These are phyloP conservation scores for Steinernema hermaphroditum DNA, from an alignment of 2,888 invertebrate genomes.

Conservation along the genomic window DNA sequence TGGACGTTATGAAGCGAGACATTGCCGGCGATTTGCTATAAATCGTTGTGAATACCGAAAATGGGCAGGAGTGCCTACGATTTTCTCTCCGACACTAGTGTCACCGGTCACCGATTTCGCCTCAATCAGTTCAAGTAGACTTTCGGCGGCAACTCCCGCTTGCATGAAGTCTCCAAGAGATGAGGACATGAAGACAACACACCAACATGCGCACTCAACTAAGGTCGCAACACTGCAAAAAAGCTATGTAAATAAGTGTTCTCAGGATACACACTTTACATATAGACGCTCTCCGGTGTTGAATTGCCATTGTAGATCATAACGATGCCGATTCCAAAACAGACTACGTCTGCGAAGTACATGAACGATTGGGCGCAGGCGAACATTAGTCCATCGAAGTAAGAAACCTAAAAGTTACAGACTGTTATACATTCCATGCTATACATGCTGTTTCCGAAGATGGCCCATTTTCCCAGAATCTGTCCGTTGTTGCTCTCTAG, in stretches of 20 bases:
- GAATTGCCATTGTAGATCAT: conserved; percentile 35
- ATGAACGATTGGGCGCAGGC: conserved; percentile 39
- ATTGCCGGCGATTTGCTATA: not conserved
- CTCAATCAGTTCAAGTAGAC: not conserved
- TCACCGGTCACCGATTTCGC: conserved; percentile 1
- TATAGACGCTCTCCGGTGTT: not conserved
- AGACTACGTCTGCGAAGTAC: conserved; percentile 35
- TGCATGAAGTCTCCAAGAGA: conserved; percentile 13
- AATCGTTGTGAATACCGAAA: not conserved
- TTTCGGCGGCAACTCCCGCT: not conserved
- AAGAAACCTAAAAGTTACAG: conserved; percentile 27
- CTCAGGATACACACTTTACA: not conserved
- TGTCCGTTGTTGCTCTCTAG: no score
- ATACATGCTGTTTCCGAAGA: no score
- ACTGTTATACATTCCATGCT: no score
- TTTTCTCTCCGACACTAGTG: not conserved
- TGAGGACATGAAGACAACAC: not conserved
- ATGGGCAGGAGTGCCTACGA: not conserved
- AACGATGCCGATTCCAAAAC: conserved; percentile 33
- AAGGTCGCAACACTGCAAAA: not conserved
- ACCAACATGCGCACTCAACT: not conserved
- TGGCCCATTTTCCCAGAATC: no score
- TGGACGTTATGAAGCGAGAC: not conserved
- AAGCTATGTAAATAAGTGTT: not conserved
- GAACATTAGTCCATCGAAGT: conserved; percentile 37